A percentile compares a stretch with the other conserved stretches of the same genome.
Conservation (phyloP, 2,113 vertebrate genomes). For the Gracilinanus agilis region DNA sequence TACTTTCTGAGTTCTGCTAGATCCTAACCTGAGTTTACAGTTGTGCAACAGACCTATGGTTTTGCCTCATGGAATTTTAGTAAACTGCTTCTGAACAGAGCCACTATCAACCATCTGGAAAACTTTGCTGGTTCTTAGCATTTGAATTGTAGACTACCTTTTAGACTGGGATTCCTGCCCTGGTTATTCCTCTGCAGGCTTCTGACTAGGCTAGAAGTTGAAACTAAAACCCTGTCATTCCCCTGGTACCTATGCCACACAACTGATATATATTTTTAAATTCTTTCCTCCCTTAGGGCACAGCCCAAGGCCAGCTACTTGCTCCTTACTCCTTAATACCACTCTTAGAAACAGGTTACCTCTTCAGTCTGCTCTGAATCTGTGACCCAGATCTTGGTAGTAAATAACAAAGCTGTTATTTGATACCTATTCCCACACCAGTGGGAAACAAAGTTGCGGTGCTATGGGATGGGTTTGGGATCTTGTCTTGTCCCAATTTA, state of each 20-base stretch:
- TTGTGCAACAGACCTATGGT: neutral
- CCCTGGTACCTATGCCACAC: neutral
- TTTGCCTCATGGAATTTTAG: neutral
- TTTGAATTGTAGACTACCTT: neutral
- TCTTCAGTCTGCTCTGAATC: neutral
- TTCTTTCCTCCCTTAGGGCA: too few species aligned
- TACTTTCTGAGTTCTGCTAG: neutral
- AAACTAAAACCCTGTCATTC: neutral
- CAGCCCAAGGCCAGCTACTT: neutral
- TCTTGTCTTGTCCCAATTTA: neutral
- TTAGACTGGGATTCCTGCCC: neutral
- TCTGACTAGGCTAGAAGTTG: neutral
- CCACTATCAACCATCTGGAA: neutral
- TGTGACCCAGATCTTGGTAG: neutral
- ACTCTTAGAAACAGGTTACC: neutral
- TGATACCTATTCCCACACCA: neutral
- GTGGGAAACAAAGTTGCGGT: neutral
- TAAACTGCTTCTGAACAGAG: neutral
- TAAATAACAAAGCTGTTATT: neutral
- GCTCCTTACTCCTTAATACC: neutral
- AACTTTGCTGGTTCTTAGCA: neutral
- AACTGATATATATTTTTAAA: too few species aligned
- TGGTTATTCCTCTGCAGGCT: neutral
- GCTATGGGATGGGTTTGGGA: neutral
- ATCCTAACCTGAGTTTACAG: neutral